Evolutionary conservation across 2,797 vertebrate species (phyloP).

Genomic region (Chiloscyllium punctatum): DNA sequence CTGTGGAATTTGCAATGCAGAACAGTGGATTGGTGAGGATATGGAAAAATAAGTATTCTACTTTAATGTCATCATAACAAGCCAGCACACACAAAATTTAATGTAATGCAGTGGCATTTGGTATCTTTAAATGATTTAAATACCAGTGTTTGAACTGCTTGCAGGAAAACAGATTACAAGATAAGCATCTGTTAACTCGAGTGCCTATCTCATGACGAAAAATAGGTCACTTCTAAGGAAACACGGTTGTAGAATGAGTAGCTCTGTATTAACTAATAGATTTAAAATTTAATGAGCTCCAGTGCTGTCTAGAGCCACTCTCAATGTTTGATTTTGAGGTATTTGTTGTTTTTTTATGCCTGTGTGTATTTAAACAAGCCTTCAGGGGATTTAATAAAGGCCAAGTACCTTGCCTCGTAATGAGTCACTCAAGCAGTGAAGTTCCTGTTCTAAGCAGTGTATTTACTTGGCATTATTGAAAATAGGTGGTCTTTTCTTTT

Average conservation of each 20-base stretch:
- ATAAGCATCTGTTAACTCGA: slow-evolving; percentile 73
- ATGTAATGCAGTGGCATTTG: background rate
- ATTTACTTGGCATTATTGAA: background rate
- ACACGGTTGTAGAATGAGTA: slow-evolving; percentile 48
- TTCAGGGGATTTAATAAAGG: slow-evolving; percentile 48
- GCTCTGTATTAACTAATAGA: slow-evolving; percentile 55
- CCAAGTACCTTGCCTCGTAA: slow-evolving; percentile 48
- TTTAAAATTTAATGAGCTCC: slow-evolving; percentile 47
- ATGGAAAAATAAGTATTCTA: background rate
- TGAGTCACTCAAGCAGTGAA: slow-evolving; percentile 25
- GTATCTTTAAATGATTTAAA: slow-evolving; percentile 47
- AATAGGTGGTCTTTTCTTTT: slow-evolving; percentile 15
- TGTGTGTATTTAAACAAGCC: slow-evolving; percentile 39
- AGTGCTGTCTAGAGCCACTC: slow-evolving; percentile 40
- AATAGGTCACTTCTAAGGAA: slow-evolving; percentile 72
- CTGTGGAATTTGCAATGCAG: slow-evolving; percentile 71
- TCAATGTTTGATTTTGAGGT: slow-evolving; percentile 40
- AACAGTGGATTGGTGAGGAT: slow-evolving; percentile 46
- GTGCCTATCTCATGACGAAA: slow-evolving; percentile 66
- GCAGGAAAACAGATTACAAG: slow-evolving; percentile 72
- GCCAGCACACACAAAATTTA: background rate
- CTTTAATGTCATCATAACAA: background rate
- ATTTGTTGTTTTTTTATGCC: slow-evolving; percentile 2
- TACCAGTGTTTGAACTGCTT: slow-evolving; percentile 56
- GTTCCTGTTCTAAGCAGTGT: slow-evolving; percentile 4